Percentiles rank a stretch among this genome's conserved stretches.
These are phyloP conservation scores for Archaeoteleia sp. DNA, from an alignment of 2,888 invertebrate genomes.

Conservation along the genomic window DNA sequence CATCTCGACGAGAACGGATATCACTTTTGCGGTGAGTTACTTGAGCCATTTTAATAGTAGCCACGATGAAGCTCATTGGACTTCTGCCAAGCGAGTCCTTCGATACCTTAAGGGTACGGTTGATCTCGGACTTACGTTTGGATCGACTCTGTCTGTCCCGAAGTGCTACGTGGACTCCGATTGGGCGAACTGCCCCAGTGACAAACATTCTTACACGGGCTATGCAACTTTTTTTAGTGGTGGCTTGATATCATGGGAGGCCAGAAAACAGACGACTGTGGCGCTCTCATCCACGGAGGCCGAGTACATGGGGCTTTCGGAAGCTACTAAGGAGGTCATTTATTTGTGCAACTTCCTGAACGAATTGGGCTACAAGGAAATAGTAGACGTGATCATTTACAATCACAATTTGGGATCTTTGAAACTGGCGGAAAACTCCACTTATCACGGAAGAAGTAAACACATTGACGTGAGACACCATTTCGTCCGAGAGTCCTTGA, in stretches of 20 bases:
- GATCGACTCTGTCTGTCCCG: not conserved
- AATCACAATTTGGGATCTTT: conserved; percentile 4
- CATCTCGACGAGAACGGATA: too few species aligned
- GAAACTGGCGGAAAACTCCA: conserved; percentile 3
- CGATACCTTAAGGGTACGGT: conserved; percentile 1
- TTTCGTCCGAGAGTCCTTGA: conserved; percentile 2
- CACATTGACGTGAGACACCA: conserved; percentile 15
- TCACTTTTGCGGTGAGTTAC: too few species aligned
- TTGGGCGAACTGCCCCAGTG: not conserved
- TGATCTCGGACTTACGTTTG: not conserved
- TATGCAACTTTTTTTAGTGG: conserved; percentile 1
- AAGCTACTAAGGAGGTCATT: conserved; percentile 11
- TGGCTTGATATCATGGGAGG: conserved; percentile 3
- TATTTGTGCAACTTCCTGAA: conserved; percentile 6
- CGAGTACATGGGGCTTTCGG: conserved; percentile 16
- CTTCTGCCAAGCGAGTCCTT: not conserved
- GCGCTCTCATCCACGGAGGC: conserved; percentile 25
- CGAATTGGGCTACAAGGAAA: too few species aligned
- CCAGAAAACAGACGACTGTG: conserved; percentile 10
- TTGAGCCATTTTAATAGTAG: too few species aligned
- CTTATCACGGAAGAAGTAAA: conserved; percentile 3
- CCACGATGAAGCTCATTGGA: too few species aligned
- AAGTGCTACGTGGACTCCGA: conserved; percentile 13
- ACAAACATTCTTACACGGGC: conserved; percentile 6
- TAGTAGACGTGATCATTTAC: not conserved